Evolutionary conservation across 53 echinoderm and acorn worm species (phyloP), one percentile per base, ranked within the genome.

Genomic region (Temnopleurus reevesii): DNA sequence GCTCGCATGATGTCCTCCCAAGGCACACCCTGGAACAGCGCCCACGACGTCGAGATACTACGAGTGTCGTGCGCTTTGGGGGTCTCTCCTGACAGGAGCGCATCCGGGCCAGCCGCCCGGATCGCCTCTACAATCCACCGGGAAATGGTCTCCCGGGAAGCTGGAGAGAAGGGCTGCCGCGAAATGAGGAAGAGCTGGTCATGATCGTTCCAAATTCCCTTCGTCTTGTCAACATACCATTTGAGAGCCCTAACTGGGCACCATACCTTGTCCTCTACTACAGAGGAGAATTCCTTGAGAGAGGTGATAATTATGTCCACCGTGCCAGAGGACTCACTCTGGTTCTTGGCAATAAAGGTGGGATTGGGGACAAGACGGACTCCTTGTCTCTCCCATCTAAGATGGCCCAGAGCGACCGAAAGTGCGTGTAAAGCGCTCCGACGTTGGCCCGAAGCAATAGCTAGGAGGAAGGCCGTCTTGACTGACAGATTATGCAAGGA

Each of bases 1-100:
- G 90, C 49, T 76, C 84, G 83, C 44, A 92, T 65, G 46, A 92
- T 92, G 12, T 89, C 89, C 24, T 81, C 84, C 53, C 89, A 18
- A 44, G 83, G 21, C 46, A 89, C 84, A 21, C 92, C 89, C 25
- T 77, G 92, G 34, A 89, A 92, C 27, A 84, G 71, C 44, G 90
- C 89, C 89, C 92, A 92, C 26, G 90, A 92, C 13, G 92, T 38
- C 27, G 92, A 35, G 28, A 66, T 65, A 12, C 82, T 47, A 53
- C 92, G 28, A 17, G 89, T 83, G 13, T 89, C 65, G 27, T 92
- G 89, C 6, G 89, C 89, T 54, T 57, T 35, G 17, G 56, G 8
- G 7, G 19, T 12, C n/a, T n/a, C n/a, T 18, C 30, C 19, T 13
- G 57, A 83, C 12, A 35, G 17, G 25, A 83, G 8, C 0, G 83